Evolutionary conservation across 1,140 invertebrate species (phyloP).

Genomic region (Drosophila novamexicana): DNA sequence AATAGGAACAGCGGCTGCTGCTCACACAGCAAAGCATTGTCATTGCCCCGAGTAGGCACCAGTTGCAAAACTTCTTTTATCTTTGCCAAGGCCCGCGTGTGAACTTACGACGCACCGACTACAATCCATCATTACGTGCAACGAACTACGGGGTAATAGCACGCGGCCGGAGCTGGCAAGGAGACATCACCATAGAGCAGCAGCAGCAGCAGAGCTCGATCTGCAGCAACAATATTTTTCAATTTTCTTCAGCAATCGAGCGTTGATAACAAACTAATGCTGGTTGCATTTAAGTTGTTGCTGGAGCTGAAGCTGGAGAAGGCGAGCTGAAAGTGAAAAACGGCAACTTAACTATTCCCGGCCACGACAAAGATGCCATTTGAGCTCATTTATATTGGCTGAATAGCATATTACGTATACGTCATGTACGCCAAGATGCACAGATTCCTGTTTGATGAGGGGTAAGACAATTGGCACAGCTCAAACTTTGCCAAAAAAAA

Average conservation of each 20-base stretch:
- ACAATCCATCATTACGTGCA: constrained; percentile 74
- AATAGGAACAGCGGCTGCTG: constrained; percentile 42
- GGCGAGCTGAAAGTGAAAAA: constrained; percentile 25
- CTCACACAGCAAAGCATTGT: constrained; percentile 34
- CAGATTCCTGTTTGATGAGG: constrained; percentile 8
- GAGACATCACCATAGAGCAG: constrained; percentile 14
- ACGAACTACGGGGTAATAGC: constrained; percentile 13
- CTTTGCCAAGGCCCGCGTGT: constrained; percentile 56
- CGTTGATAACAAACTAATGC: constrained; percentile 81
- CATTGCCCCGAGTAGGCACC: constrained; percentile 57
- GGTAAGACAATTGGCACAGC: background rate
- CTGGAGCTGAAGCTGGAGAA: constrained; percentile 6
- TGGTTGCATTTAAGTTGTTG: constrained; percentile 58
- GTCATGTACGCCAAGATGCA: constrained; percentile 25
- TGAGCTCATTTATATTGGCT: constrained; percentile 36
- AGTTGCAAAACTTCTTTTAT: constrained; percentile 64
- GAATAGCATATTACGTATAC: constrained; percentile 31
- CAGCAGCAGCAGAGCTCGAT: constrained; percentile 34
- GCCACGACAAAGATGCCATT: constrained; percentile 33
- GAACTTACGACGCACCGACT: constrained; percentile 68
- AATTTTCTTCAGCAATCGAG: constrained; percentile 79
- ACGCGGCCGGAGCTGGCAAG: background rate
- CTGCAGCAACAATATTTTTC: constrained; percentile 76
- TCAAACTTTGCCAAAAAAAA: background rate
- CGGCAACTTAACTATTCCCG: constrained; percentile 27